These are phyloP conservation scores for Diuraphis noxia DNA, from an alignment of 1,140 invertebrate genomes.

Conservation along the genomic window DNA sequence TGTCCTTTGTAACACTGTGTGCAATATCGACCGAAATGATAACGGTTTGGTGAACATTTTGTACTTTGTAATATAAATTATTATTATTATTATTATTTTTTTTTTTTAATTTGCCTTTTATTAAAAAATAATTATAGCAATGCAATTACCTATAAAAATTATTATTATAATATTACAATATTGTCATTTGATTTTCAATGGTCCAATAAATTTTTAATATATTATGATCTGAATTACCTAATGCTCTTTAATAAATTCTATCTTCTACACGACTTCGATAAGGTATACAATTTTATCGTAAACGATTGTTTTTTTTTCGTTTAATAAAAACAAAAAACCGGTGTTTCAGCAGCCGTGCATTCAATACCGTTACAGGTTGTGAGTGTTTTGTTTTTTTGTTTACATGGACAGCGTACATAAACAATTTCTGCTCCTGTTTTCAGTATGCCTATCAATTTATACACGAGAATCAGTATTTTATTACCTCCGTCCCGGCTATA, in stretches of 20 bases:
- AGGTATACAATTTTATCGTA: not conserved
- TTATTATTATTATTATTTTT: too few species aligned
- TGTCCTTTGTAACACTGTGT: not conserved
- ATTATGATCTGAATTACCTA: not conserved
- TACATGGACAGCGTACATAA: not conserved
- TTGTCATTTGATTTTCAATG: not conserved
- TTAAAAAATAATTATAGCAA: too few species aligned
- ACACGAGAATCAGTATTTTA: not conserved
- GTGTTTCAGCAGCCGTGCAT: not conserved
- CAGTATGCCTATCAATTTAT: not conserved
- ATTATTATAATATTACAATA: not conserved
- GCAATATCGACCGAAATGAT: not conserved
- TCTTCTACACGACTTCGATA: not conserved
- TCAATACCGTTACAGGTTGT: not conserved
- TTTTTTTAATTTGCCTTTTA: too few species aligned
- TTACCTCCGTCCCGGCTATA: not conserved
- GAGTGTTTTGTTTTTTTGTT: not conserved
- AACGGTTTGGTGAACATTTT: not conserved
- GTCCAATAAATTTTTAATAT: not conserved
- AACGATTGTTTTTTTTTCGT: not conserved
- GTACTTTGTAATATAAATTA: too few species aligned
- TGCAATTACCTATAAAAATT: too few species aligned
- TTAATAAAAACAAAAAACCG: not conserved
- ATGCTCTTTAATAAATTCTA: not conserved
- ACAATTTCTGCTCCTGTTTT: conserved; percentile 12